phyloP scores from a whole-genome alignment of 2,797 vertebrate species.

The Microcaecilia unicolor region DNA sequence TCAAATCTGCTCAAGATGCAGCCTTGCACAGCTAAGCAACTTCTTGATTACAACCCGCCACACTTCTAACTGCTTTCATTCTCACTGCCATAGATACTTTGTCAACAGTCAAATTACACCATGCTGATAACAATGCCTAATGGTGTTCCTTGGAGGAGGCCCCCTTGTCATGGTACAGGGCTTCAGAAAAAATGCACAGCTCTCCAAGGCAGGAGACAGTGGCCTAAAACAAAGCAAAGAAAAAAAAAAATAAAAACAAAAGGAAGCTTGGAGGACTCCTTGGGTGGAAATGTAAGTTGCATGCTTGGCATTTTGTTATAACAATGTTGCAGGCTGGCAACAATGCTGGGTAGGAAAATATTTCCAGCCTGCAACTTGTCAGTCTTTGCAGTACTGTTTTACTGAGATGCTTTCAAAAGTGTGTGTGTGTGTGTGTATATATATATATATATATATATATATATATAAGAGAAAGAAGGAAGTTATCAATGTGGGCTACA shows the following conservation, averaged over 20 bases:
- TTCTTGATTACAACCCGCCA: slow-evolving; percentile 73
- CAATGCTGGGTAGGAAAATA: slow-evolving; percentile 36
- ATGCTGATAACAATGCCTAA: slow-evolving; percentile 66
- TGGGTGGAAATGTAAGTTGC: too few species aligned
- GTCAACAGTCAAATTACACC: slow-evolving; percentile 71
- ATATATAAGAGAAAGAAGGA: too few species aligned
- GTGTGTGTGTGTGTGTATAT: too few species aligned
- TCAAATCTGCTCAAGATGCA: slow-evolving; percentile 72
- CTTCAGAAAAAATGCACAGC: slow-evolving; percentile 44
- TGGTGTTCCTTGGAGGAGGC: slow-evolving; percentile 51
- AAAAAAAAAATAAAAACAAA: too few species aligned
- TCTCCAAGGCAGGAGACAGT: too few species aligned
- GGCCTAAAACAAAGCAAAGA: too few species aligned
- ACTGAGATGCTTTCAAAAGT: slow-evolving; percentile 37
- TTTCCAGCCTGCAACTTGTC: slow-evolving; percentile 27
- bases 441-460: too few species aligned
- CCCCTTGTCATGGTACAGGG: slow-evolving; percentile 44
- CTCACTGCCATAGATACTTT: slow-evolving; percentile 66
- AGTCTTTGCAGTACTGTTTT: slow-evolving; percentile 45
- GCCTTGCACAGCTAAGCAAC: slow-evolving; percentile 74
- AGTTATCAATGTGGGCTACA: too few species aligned
- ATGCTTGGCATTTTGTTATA: too few species aligned
- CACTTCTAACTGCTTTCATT: slow-evolving; percentile 66
- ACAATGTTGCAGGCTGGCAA: slow-evolving; percentile 13
- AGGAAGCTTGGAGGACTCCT: too few species aligned